Evolutionary conservation across 1,140 invertebrate species (phyloP), one percentile per base, ranked within the genome.

Genomic region (Heliothis subflexa): DNA sequence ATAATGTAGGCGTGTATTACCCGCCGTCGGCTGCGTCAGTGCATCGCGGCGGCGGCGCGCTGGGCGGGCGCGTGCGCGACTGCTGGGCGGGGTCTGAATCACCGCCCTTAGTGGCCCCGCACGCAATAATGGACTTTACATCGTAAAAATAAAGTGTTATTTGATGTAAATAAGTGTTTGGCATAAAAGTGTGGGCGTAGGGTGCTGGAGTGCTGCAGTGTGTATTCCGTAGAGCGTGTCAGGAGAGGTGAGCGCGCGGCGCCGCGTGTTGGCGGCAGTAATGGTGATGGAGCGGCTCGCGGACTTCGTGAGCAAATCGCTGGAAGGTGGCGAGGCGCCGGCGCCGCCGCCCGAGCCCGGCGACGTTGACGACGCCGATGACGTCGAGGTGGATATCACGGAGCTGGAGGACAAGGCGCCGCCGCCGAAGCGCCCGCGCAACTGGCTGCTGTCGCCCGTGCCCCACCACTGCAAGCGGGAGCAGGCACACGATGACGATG

Each of bases 281-380:
- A 94, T 94, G 93, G 91, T 94, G 86, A 94, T 94, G 93, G 93
- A 93, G 93, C 93, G 93, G 87, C 90, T 94, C 84, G 92, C 93
- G 90, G 91, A 93, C 88, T 93, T 93, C 90, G 93, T 94, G 82
- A 93, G 92, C 93, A 93, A 93, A 87, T 91, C 93, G 73, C 83
- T 93, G 84, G 93, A 94, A 78, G 93, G 93, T 45, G 93, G 91
- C 72, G 92, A 91, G 79, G 91, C 88, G 62, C 91, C 93, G 18
- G 91, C 93, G 79, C 90, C 91, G 75, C 91, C 91, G 71, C 89
- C 90, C 59, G 89, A 91, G 83, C 90, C 90, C 71, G 91, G 88
- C 45, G 91, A 91, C 33, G 55, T 75, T 13, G 93, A 91, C 16
- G 90, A 93, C 47, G 81, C 81, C 0, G 93, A 93, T 70, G 91